Conservation (phyloP, 2,888 invertebrate genomes). For the Allophyes oxyacanthae region DNA sequence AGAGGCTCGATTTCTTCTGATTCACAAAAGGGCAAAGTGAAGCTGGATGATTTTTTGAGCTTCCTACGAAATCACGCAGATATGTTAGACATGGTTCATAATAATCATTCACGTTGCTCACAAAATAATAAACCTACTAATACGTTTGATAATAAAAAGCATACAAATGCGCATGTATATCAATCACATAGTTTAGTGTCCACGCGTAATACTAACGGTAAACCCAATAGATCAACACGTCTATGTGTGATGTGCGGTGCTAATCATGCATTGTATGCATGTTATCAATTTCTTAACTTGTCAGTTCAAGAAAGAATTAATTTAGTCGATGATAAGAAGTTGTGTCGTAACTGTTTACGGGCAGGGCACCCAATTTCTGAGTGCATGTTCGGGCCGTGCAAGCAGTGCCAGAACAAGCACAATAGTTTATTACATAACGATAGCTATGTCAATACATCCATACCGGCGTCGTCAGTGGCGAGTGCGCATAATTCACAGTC, state of each 20-base stretch:
- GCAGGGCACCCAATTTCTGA: constrained; percentile 9
- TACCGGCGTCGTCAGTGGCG: too few relatives aligned
- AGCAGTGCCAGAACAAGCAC: constrained; percentile 17
- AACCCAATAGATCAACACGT: not conserved
- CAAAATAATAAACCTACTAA: too few relatives aligned
- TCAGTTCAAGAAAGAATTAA: constrained; percentile 12
- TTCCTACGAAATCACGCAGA: constrained; percentile 49
- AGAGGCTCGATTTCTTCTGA: constrained; percentile 24
- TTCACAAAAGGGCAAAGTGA: constrained; percentile 2
- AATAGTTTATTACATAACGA: constrained; percentile 14
- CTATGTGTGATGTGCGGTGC: too few relatives aligned
- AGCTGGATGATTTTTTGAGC: constrained; percentile 29
- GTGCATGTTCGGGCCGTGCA: constrained; percentile 27
- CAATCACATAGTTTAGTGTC: constrained; percentile 28
- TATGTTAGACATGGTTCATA: constrained; percentile 27
- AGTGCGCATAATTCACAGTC: too few relatives aligned
- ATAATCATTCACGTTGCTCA: too few relatives aligned
- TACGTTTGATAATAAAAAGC: constrained; percentile 5
- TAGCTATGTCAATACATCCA: too few relatives aligned
- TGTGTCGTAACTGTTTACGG: constrained; percentile 27
- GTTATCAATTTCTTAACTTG: constrained; percentile 12
- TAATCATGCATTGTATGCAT: constrained; percentile 30
- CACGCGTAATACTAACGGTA: constrained; percentile 22
- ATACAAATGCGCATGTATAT: not conserved
- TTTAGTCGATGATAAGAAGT: constrained; percentile 4